Evolutionary conservation across 1,140 invertebrate genomes (phyloP), one percentile per base, ranked within the genome.

Genomic region (Euura lappo): DNA sequence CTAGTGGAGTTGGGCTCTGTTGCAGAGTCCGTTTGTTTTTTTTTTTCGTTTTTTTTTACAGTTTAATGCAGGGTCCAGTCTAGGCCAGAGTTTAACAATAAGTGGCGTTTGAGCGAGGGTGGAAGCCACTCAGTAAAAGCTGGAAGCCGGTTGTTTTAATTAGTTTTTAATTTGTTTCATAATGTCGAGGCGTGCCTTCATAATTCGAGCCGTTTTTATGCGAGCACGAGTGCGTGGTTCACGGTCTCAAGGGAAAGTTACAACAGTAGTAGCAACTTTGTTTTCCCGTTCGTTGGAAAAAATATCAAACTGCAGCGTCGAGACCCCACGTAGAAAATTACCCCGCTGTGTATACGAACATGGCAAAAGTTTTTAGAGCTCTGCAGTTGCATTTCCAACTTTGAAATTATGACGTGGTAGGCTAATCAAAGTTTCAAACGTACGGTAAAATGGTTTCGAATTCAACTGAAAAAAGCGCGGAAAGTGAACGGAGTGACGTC

Each of bases 151-250:
- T 80, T 81, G 80, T 83, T 83, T 82, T 83, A 83, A 84, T 84
- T 83, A 84, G 78, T 84, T 84, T 83, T 84, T 84, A 84, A 84
- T 84, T 84, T 84, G 79, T 84, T 84, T 77, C 76, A 68, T 81
- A 82, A 84, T 78, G 77, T 75, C 75, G 74, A 77, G 75, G 77
- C 78, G 74, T 80, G 76, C 77, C 76, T 72, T 76, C 76, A 78
- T 82, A 83, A 83, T 81, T 83, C 72, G 75, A 79, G 76, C 74
- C 73, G 77, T 81, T 81, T 80, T 81, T 80, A 78, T 73, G 75
- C 70, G 69, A 68, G 74, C 71, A 69, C 76, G 64, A 69, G 69
- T 68, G 69, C 69, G 51, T 60, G 51, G 51, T n/a, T 6, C 6
- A 8, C 3, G 51, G 28, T 28, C 28, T 28, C 28, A 28, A 28